Evolutionary conservation across 2,888 invertebrate genomes (phyloP).

Genomic region (Terebella lapidaria): DNA sequence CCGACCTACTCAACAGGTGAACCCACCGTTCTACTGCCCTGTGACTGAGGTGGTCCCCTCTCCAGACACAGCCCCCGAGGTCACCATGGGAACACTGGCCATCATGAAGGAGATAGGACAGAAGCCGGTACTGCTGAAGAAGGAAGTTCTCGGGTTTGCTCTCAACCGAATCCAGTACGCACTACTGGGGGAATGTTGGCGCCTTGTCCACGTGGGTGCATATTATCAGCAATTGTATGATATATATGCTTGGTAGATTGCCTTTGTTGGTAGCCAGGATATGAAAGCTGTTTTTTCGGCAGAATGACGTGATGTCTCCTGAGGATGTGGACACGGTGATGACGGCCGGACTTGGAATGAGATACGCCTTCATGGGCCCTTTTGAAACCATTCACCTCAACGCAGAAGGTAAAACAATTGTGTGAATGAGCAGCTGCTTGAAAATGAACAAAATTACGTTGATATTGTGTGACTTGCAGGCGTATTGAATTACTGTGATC

Average conservation of each 20-base stretch:
- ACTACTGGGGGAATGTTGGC: conserved; percentile 86
- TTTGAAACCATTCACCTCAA: conserved; percentile 91
- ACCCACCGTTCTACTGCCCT: conserved; percentile 93
- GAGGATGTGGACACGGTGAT: conserved; percentile 89
- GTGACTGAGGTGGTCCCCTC: conserved; percentile 89
- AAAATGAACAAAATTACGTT: neutral
- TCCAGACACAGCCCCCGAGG: conserved; percentile 79
- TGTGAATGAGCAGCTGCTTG: neutral
- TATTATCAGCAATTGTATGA: neutral
- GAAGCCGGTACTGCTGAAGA: conserved; percentile 74
- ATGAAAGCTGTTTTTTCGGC: conserved; percentile 12
- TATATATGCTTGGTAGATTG: no score
- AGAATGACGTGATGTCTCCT: conserved; percentile 76
- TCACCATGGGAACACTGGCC: conserved; percentile 68
- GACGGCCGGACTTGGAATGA: conserved; percentile 84
- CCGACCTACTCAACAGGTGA: no score
- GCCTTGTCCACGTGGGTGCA: conserved; percentile 62
- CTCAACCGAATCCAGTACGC: conserved; percentile 93
- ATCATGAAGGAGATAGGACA: conserved; percentile 86
- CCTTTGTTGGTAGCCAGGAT: neutral
- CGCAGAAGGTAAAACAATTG: conserved; percentile 61
- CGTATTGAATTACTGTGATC: neutral
- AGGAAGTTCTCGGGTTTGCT: conserved; percentile 86
- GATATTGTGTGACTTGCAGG: no score
- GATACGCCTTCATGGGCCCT: conserved; percentile 92